A percentile compares a stretch with the other conserved stretches of the same genome.
Evolutionary conservation across 2,797 vertebrate genomes (phyloP).

Genomic region (Chromobotia macracanthus): DNA sequence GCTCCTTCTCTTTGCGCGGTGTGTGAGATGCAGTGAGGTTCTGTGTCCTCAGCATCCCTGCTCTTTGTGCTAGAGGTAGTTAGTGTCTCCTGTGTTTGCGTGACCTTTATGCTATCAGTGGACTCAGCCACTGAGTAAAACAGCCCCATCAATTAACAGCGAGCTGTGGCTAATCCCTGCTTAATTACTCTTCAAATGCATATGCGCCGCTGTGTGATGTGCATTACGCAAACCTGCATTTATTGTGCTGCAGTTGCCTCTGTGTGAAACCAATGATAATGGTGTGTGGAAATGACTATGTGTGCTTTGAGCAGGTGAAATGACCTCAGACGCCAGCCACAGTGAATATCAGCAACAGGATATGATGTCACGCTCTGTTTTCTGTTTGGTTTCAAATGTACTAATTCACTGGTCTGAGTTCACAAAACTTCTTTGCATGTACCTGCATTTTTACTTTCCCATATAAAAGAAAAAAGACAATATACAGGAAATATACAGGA

Average conservation of each 20-base stretch:
- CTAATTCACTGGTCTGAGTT: too few relatives aligned
- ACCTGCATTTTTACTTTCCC: too few relatives aligned
- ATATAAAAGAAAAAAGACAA: too few relatives aligned
- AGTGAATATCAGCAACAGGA: not conserved
- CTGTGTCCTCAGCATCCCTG: slow-evolving; percentile 18
- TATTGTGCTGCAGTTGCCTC: slow-evolving; percentile 11
- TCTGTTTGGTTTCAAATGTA: not conserved
- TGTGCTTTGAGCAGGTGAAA: slow-evolving; percentile 12
- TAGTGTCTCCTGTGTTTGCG: slow-evolving; percentile 13
- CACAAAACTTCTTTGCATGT: too few relatives aligned
- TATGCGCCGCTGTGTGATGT: slow-evolving; percentile 13
- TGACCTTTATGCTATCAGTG: slow-evolving; percentile 44
- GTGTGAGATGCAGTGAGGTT: not conserved
- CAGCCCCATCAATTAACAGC: slow-evolving; percentile 32
- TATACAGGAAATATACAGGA: too few relatives aligned
- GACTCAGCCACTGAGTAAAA: slow-evolving; percentile 24
- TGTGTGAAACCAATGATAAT: not conserved
- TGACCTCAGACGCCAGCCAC: not conserved
- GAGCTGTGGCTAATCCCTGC: slow-evolving; percentile 38
- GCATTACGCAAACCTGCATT: slow-evolving; percentile 26
- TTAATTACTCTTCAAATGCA: slow-evolving; percentile 45
- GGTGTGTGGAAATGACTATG: not conserved
- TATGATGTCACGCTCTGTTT: not conserved
- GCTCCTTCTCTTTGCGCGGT: not conserved
- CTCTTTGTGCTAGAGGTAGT: slow-evolving; percentile 5